phyloP scores from a whole-genome alignment of 2,797 vertebrate species.

The Enteromius viviparus region DNA sequence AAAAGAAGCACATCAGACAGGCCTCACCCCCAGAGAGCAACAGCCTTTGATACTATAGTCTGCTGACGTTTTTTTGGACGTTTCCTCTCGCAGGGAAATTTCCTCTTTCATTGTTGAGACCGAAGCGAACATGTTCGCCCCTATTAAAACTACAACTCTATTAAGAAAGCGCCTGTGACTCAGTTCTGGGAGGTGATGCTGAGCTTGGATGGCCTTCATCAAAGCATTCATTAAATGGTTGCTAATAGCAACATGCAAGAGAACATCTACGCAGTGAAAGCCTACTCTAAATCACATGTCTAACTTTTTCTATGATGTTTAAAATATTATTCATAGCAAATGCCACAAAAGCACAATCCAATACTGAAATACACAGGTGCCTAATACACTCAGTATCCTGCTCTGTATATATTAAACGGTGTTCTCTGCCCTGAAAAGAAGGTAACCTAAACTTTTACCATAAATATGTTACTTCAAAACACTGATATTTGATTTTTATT shows the following conservation, averaged over 20 bases:
- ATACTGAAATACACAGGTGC: neutral
- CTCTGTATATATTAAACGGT: neutral
- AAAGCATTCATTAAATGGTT: conserved; percentile 77
- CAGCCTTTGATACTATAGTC: neutral
- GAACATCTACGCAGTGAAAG: conserved; percentile 49
- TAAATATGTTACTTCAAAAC: neutral
- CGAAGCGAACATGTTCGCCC: neutral
- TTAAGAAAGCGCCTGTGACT: conserved; percentile 14
- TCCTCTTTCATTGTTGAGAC: neutral
- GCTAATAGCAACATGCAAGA: conserved; percentile 82
- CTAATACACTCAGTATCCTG: neutral
- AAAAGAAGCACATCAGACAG: conserved; percentile 46
- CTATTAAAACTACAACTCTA: conserved; percentile 11
- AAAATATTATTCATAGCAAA: neutral
- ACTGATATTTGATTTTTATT: neutral
- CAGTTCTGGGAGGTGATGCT: conserved; percentile 44
- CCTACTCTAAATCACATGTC: conserved; percentile 17
- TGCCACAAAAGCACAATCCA: neutral
- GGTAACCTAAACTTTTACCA: neutral
- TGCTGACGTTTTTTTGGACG: neutral
- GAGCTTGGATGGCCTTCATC: conserved; percentile 64
- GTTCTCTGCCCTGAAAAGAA: neutral
- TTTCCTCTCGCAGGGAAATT: neutral
- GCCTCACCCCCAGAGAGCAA: conserved; percentile 6
- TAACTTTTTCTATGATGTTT: conserved; percentile 6